phyloP scores from a whole-genome alignment of 2,888 invertebrate genomes.

The Andrena praecox region DNA sequence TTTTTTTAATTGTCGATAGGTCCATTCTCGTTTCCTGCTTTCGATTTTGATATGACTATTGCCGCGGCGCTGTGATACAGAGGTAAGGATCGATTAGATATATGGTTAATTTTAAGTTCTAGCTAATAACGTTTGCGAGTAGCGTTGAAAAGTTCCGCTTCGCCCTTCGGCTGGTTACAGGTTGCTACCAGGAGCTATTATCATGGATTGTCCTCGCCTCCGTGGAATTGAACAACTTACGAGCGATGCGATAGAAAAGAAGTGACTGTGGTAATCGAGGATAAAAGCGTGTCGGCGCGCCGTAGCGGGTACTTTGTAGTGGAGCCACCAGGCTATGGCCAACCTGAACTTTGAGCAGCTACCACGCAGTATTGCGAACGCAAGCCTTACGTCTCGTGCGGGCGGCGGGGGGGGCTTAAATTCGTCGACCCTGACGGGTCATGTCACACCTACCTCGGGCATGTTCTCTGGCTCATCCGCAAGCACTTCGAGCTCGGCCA shows the following conservation, averaged over 20 bases:
- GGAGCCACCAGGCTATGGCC: conserved; percentile 92
- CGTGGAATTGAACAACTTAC: conserved; percentile 51
- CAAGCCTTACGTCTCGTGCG: conserved; percentile 89
- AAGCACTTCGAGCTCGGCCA: conserved; percentile 81
- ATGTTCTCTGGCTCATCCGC: conserved; percentile 87
- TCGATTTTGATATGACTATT: conserved; percentile 55
- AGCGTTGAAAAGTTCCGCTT: conserved; percentile 9
- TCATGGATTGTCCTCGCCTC: conserved; percentile 68
- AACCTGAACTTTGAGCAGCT: conserved; percentile 96
- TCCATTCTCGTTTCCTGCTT: conserved; percentile 43
- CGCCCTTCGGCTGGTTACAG: conserved; percentile 46
- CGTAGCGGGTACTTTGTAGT: conserved; percentile 76
- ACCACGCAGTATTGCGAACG: conserved; percentile 95
- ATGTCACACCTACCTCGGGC: conserved; percentile 90
- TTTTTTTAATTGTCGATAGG: conserved; percentile 52
- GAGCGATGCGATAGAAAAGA: conserved; percentile 59
- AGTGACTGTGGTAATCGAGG: conserved; percentile 67
- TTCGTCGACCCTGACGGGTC: conserved; percentile 89
- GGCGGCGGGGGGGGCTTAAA: conserved; percentile 88
- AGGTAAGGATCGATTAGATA: conserved; percentile 43
- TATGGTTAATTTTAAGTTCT: neutral
- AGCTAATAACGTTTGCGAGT: neutral
- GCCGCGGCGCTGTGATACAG: conserved; percentile 30
- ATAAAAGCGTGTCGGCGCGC: conserved; percentile 69
- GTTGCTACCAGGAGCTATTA: conserved; percentile 56